Base-by-base conservation (phyloP, 1,140 invertebrate species). In the Mycetomoellerius zeteki region DNA sequence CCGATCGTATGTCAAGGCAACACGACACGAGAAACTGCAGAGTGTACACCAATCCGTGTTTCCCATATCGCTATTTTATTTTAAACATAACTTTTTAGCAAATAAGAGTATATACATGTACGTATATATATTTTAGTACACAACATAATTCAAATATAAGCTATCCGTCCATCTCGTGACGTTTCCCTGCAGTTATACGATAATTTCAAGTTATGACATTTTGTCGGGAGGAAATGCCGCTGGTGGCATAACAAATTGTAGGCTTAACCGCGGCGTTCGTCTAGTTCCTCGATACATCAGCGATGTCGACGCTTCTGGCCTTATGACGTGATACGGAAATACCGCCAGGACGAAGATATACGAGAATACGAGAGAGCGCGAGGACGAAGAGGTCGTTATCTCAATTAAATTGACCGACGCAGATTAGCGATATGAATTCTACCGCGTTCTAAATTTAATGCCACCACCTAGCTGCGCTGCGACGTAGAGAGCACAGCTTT, bases 361-460 rank as follows among this genome's bases (percentile, higher is more conserved):
- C 43, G 43, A 71, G 21, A 47, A 50, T 16, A n/a, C 33, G 7
- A 52, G 24, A 8, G 21, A 2, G 10, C 21, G 19, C 14, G 54
- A 62, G 56, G n/a, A 16, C 43, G 30, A 52, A 27, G 24, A 58
- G 56, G 43, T 60, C 64, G 64, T 86, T 62, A 76, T 64, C 76
- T 90, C 88, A 90, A 90, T 90, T 86, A 88, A 43, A 90, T 62
- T 58, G 64, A 88, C 43, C 24, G 86, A 86, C 86, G n/a, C 71
- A 65, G 86, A 90, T 90, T 90, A 90, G 81, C 56, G 77, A 88
- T 86, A 82, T 82, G 81, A 89, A 89, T 77, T 64, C 54, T 37
- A n/a, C 27, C 52, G 50, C 30, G 64, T 72, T 88, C 86, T 90
- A 90, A 88, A 90, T 90, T 88, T 90, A 88, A 88, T 82, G 16